Evolutionary conservation across 1,140 invertebrate species (phyloP), one percentile per base, ranked within the genome.

Genomic region (Drosophila sturtevanti): DNA sequence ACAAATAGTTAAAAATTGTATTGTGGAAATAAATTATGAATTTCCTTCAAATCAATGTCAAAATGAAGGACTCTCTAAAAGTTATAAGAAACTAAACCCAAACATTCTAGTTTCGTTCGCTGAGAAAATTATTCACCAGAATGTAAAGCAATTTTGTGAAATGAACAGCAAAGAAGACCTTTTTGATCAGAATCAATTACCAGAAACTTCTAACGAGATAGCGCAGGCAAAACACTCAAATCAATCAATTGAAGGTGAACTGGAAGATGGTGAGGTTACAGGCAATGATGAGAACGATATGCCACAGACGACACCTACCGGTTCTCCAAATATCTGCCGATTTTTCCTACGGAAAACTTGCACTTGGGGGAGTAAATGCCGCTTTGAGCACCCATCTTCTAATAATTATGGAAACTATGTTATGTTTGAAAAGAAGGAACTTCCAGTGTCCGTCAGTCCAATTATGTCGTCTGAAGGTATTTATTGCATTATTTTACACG

Each of bases 191-290:
- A 10, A 10, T 18, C 7, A 18, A 11, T 2, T 10, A 18, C 6
- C 41, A 2, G 14, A 16, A 18, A 18, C 41, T 44, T 24, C 4
- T 3, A 24, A 24, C 2, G 4, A 24, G 22, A 24, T 2, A 4
- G 4, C 38, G 1, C n/a, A 14, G 2, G 6, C 1, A 16, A n/a
- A 41, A 5, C 38, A 2, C n/a, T 18, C 41, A 9, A 44, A 44
- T 18, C 41, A 16, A 1, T 9, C 14, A 1, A 16, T 10, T 12
- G 22, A 18, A 27, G 52, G 1, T 1, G 72, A 66, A 16, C 24
- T 72, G 22, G 81, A 85, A 55, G 81, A 85, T 24, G 81, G 81
- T 0, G 81, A 85, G 27, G 62, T 84, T 10, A 24, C 34, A 0
- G 34, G 16, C 2, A 52, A 56, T 1, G 52, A 73, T 12, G 51